These are phyloP conservation scores for Phyllostomus discolor DNA, from an alignment of 2,113 vertebrate species.

Conservation along the genomic window DNA sequence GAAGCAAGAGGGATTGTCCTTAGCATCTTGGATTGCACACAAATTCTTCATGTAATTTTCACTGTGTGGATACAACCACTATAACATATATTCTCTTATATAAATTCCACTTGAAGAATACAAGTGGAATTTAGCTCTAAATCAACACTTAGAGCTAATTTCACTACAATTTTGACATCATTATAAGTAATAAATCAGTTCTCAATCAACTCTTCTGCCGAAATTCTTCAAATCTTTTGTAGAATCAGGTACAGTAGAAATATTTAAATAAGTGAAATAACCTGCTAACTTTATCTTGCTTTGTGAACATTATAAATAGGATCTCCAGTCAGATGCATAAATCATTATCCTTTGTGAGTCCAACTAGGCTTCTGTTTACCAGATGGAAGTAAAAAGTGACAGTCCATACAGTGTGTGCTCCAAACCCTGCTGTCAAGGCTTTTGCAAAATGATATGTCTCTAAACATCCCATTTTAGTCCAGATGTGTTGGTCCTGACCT, in stretches of 20 bases:
- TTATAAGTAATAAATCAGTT: background rate
- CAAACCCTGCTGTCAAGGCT: conserved; percentile 9
- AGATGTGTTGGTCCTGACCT: background rate
- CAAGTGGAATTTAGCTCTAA: too few relatives aligned
- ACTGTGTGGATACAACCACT: background rate
- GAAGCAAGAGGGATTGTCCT: background rate
- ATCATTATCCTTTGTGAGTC: background rate
- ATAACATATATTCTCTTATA: background rate
- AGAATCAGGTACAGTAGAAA: background rate
- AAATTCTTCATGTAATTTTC: background rate
- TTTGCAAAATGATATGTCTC: background rate
- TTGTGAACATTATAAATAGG: background rate
- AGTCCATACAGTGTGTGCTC: background rate
- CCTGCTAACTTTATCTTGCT: background rate
- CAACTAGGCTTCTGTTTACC: conserved; percentile 40
- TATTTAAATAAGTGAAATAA: conserved; percentile 3
- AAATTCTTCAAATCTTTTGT: background rate
- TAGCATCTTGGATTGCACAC: background rate
- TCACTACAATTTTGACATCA: background rate
- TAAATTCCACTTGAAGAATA: background rate
- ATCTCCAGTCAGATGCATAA: conserved; percentile 13
- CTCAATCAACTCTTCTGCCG: background rate
- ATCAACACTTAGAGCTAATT: background rate
- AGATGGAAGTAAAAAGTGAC: conserved; percentile 43
- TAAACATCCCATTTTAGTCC: background rate